Evolutionary conservation across 2,113 vertebrate species (phyloP), one percentile per base, ranked within the genome.

Genomic region (Cacatua alba): DNA sequence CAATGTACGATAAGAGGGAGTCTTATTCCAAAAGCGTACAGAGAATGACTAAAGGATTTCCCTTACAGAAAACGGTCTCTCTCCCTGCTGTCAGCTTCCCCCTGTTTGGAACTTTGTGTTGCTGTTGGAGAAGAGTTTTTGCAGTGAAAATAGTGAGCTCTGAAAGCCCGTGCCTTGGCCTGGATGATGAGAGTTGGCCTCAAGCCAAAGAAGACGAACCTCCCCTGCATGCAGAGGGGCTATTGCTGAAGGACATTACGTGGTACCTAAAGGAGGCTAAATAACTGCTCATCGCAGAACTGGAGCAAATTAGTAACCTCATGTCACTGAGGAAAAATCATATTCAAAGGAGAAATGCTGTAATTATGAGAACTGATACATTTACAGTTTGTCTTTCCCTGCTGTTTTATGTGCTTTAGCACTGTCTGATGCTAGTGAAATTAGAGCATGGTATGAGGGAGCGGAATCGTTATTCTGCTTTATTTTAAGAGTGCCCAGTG

Each of bases 271-370:
- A 83, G 59, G 53, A 57, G 15, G 31, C 71, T 88, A 35, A 59
- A 59, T 25, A 41, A 24, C 49, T 92, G 71, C 71, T 92, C 71
- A 62, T 41, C 1, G 5, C 48, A 59, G n/a, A 41, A 57, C 20
- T 39, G 71, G 59, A 88, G 51, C 10, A 83, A 95, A 92, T 86
- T 90, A 93, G 24, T 77, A 88, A 90, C 31, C 67, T 86, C 76
- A 62, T 70, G 53, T 67, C 74, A 29, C 44, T 65, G 35, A 52
- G 37, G 53, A 83, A 95, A 90, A 92, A 44, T 59, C 71, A 44
- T 59, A 28, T 59, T 86, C 59, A 31, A 17, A 90, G 71, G 39
- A 76, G 31, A 86, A 93, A 83, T 33, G 17, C 4, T 77, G 46
- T 65, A 23, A n/a, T 90, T 88, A 72, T 74, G 67, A 86, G 59